Percentiles rank a stretch among this genome's conserved stretches.
Evolutionary conservation across 2,797 vertebrate species (phyloP).

Genomic region (Choloepus didactylus): DNA sequence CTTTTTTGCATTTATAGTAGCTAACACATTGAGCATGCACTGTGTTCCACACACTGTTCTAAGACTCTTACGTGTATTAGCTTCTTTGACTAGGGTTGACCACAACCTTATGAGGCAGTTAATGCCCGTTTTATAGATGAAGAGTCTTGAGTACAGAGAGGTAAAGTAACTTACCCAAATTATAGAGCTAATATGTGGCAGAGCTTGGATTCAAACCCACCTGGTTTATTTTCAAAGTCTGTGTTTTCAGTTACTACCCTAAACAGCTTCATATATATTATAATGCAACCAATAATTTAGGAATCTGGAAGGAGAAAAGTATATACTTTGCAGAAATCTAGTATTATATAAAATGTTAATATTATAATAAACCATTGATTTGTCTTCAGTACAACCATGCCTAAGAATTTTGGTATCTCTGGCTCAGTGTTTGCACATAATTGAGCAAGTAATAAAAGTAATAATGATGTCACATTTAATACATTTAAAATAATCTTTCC

Average conservation of each 20-base stretch:
- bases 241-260: conserved; percentile 8
- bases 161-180: background rate
- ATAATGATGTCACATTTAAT: conserved; percentile 26
- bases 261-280: background rate
- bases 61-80: background rate
- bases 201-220: conserved; percentile 30
- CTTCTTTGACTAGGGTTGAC: background rate
- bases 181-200: background rate
- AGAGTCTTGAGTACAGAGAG: background rate
- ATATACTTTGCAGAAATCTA: conserved; percentile 40
- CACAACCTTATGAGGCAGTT: background rate
- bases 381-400: conserved; percentile 4
- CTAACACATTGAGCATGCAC: background rate
- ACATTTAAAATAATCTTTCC: conserved; percentile 36
- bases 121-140: background rate
- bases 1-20: background rate
- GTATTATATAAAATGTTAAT: conserved; percentile 43
- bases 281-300: background rate
- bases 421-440: conserved; percentile 54
- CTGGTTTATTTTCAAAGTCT: background rate
- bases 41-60: background rate
- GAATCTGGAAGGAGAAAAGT: conserved; percentile 25
- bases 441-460: conserved; percentile 12
- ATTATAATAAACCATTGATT: conserved; percentile 45
- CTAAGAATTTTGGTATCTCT: conserved; percentile 36